These are phyloP conservation scores for Chironomus striatipennis DNA, from an alignment of 1,140 invertebrate species.

Conservation along the genomic window DNA sequence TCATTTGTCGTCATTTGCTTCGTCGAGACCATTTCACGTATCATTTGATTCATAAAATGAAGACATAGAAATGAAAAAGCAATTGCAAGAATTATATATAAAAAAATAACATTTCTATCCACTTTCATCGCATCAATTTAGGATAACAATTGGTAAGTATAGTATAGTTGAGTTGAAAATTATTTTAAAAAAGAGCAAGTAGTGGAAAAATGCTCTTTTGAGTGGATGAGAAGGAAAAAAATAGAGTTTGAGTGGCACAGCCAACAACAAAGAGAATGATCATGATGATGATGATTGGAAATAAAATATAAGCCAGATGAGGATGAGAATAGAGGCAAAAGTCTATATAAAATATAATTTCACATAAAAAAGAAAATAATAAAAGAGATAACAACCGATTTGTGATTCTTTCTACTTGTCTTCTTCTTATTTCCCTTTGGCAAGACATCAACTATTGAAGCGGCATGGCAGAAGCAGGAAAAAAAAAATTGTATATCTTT, in stretches of 20 bases:
- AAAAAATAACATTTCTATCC: background rate
- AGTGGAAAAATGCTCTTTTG: background rate
- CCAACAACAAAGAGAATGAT: background rate
- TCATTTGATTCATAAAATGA: conserved; percentile 9
- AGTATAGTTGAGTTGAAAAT: too few relatives aligned
- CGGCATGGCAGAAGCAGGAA: background rate
- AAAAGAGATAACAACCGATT: background rate
- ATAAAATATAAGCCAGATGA: background rate
- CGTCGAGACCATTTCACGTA: background rate
- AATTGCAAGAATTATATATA: background rate
- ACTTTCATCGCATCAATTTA: background rate
- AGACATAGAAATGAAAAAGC: background rate
- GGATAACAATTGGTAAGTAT: too few relatives aligned
- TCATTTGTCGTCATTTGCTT: too few relatives aligned
- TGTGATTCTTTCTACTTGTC: background rate
- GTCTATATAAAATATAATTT: background rate
- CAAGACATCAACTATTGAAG: background rate
- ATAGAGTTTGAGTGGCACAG: background rate
- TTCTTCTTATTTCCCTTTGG: background rate
- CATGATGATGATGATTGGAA: background rate
- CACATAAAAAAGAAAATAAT: conserved; percentile 1
- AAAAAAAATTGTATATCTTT: too few relatives aligned
- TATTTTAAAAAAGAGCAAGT: background rate
- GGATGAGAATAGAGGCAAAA: background rate
- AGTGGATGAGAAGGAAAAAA: background rate